Percentiles rank a stretch among this genome's conserved stretches.
phyloP scores from a whole-genome alignment of 2,113 vertebrate species.

The Hemicordylus capensis region DNA sequence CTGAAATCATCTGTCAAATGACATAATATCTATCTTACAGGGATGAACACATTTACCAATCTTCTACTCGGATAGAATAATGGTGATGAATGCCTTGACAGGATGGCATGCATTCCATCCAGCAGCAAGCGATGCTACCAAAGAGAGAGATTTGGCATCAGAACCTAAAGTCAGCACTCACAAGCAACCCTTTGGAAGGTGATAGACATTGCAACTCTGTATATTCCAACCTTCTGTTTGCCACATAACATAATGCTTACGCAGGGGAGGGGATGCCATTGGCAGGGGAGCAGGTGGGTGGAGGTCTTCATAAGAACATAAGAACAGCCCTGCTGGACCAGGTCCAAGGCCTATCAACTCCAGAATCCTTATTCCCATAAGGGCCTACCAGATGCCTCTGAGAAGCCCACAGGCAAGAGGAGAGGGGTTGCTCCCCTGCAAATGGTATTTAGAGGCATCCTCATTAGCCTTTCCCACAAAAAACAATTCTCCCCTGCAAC shows the following conservation, averaged over 20 bases:
- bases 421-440: too few species aligned
- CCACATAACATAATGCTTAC: background rate
- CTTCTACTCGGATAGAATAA: constrained; percentile 62
- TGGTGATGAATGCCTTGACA: constrained; percentile 68
- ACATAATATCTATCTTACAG: constrained; percentile 63
- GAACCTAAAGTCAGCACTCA: constrained; percentile 35
- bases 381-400: too few species aligned
- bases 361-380: too few species aligned
- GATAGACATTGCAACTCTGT: background rate
- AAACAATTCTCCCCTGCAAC: background rate
- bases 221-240: background rate
- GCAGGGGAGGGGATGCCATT: background rate
- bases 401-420: too few species aligned
- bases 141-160: constrained; percentile 46
- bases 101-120: constrained; percentile 27
- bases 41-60: constrained; percentile 71
- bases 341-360: too few species aligned
- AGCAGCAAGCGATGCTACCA: constrained; percentile 29
- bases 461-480: too few species aligned
- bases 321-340: too few species aligned
- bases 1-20: constrained; percentile 69
- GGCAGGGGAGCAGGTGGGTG: background rate
- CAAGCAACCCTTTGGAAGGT: constrained; percentile 31
- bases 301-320: too few species aligned
- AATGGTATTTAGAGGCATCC: too few species aligned